Base-by-base conservation (phyloP, 1,140 invertebrate genomes). In the Sarcophaga bullata region DNA sequence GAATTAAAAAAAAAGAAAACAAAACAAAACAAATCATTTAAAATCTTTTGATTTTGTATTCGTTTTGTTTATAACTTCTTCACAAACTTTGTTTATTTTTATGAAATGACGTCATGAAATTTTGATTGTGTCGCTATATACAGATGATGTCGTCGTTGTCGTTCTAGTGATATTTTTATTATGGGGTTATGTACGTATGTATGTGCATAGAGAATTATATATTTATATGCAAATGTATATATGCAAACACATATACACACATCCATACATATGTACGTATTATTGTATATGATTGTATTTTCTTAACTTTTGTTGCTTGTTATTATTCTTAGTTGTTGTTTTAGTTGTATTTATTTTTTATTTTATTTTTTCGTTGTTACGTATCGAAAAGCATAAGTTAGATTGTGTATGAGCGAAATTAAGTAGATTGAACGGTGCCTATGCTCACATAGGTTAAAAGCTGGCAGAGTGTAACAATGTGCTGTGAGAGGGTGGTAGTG, bases 31-130 rank as follows among this genome's bases (percentile, higher is more conserved):
- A 4, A 37, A 37, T 37, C 25, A 58, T 15, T 15, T 58, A 58
- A 58, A 58, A n/a, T 25, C n/a, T 19, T 9, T 19, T 68, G 62
- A 68, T 19, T n/a, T n/a, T n/a, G n/a, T n/a, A n/a, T n/a, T n/a
- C n/a, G n/a, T n/a, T n/a, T n/a, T 17, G 17, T 19, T 19, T n/a
- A 19, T 62, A 62, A 13, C 73, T 46, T 13, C 13, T 46, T 47
- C 13, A 25, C 68, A 11, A 46, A 17, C 25, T n/a, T 80, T 62
- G 86, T 83, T n/a, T 88, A 87, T 88, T 88, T 88, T 84, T 86
- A 86, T 85, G 85, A 84, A 88, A 88, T 88, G 87, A 88, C 87
- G 87, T 88, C 87, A 88, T 88, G 86, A 86, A n/a, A 84, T 86
- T 37, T 37, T 37, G 25, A 37, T 4, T 84, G 84, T 84, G 84